Evolutionary conservation across 2,888 invertebrate species (phyloP).

Genomic region (Metopia argyrocephala): DNA sequence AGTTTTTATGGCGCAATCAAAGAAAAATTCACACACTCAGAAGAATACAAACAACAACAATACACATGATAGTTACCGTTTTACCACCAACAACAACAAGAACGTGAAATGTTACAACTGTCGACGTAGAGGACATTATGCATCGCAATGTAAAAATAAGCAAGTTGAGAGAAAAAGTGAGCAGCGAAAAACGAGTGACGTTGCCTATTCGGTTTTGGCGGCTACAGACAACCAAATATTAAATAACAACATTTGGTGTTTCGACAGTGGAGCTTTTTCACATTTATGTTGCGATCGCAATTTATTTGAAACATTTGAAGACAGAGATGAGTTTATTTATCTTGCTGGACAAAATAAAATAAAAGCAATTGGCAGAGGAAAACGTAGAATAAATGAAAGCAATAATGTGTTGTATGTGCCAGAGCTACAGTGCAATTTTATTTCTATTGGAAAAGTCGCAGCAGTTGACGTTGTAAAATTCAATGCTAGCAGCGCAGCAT

Average conservation of each 20-base stretch:
- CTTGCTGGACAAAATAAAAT: conserved; percentile 18
- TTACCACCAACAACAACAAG: too few relatives aligned
- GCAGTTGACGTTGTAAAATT: conserved; percentile 17
- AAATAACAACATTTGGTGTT: conserved; percentile 42
- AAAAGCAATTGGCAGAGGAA: conserved; percentile 1
- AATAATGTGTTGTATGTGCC: conserved; percentile 28
- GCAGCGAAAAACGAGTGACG: too few relatives aligned
- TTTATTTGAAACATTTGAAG: not conserved
- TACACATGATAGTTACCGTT: too few relatives aligned
- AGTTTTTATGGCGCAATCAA: too few relatives aligned
- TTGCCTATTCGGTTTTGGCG: too few relatives aligned
- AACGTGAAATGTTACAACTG: too few relatives aligned
- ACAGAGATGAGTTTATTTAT: not conserved
- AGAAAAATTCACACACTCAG: too few relatives aligned
- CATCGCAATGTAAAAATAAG: too few relatives aligned
- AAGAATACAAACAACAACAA: too few relatives aligned
- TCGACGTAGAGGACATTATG: too few relatives aligned
- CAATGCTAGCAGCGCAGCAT: not conserved
- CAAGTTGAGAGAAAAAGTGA: too few relatives aligned
- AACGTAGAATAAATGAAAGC: not conserved
- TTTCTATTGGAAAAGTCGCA: conserved; percentile 25
- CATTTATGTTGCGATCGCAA: conserved; percentile 26
- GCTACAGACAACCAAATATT: too few relatives aligned
- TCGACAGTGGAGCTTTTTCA: conserved; percentile 48
- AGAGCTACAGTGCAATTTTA: conserved; percentile 29